A percentile compares a stretch with the other conserved stretches of the same genome.
phyloP scores from a whole-genome alignment of 2,888 invertebrate genomes.

The Torymus tubicola region DNA sequence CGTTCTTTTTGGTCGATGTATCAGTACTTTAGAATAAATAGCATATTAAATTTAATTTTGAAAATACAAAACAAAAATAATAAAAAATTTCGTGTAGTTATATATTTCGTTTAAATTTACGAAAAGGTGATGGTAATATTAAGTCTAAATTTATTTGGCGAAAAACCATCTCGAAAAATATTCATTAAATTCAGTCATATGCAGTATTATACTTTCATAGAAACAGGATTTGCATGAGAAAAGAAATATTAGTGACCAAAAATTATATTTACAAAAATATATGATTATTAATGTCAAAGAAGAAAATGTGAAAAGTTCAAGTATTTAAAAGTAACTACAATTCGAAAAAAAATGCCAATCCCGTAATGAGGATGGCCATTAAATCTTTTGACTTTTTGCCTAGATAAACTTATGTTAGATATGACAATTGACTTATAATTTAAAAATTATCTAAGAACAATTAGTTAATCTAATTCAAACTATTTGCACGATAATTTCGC shows the following conservation, averaged over 20 bases:
- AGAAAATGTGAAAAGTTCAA: constrained; percentile 13
- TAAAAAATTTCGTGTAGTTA: constrained; percentile 19
- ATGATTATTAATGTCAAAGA: constrained; percentile 7
- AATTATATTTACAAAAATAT: constrained; percentile 37
- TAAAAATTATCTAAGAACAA: constrained; percentile 28
- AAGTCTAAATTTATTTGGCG: constrained; percentile 26
- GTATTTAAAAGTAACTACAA: constrained; percentile 5
- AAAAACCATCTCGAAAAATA: constrained; percentile 37
- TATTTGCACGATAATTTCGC: constrained; percentile 33
- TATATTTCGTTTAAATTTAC: constrained; percentile 11
- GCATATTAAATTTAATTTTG: constrained; percentile 8
- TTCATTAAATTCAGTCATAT: constrained; percentile 34
- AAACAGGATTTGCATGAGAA: constrained; percentile 34
- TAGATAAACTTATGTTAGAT: constrained; percentile 4
- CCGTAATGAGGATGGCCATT: background rate
- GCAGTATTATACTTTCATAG: background rate
- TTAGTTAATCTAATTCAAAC: constrained; percentile 37
- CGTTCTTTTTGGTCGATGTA: constrained; percentile 36
- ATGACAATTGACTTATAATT: constrained; percentile 6
- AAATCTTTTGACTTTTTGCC: background rate
- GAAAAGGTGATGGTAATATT: constrained; percentile 2
- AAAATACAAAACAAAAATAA: constrained; percentile 25
- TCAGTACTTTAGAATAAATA: constrained; percentile 26
- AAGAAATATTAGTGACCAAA: constrained; percentile 11
- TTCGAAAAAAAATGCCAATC: constrained; percentile 21